phyloP scores from a whole-genome alignment of 2,888 invertebrate species.

The Frankliniella fusca region DNA sequence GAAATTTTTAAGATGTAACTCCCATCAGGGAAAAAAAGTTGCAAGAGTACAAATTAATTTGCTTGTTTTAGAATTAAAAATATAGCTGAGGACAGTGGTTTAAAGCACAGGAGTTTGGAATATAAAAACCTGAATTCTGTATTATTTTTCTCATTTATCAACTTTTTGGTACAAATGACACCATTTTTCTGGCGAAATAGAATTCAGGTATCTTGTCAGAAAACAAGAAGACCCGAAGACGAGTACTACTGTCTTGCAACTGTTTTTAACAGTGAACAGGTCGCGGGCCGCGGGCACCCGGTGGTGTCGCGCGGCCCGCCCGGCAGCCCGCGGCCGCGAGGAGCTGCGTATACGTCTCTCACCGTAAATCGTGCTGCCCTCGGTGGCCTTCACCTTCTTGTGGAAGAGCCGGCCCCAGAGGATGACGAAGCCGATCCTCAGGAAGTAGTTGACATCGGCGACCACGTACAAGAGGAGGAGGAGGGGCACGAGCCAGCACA shows the following conservation, averaged over 20 bases:
- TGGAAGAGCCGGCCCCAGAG: slow-evolving; percentile 64
- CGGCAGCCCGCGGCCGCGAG: neutral
- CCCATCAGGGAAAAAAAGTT: no score
- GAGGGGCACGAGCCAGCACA: slow-evolving; percentile 45
- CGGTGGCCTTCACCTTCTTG: slow-evolving; percentile 64
- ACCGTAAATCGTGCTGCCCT: slow-evolving; percentile 72
- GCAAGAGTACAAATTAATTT: no score
- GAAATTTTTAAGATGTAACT: neutral
- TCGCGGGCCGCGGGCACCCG: neutral
- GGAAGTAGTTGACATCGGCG: slow-evolving; percentile 76
- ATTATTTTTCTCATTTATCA: no score
- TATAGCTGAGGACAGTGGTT: no score
- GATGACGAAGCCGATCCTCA: slow-evolving; percentile 67
- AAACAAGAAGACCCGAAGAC: neutral
- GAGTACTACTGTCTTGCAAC: neutral
- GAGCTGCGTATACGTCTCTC: slow-evolving; percentile 43
- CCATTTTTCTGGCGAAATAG: no score
- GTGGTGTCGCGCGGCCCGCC: neutral
- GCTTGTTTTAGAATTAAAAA: no score
- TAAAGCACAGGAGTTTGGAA: no score
- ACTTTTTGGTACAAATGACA: no score
- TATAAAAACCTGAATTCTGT: no score
- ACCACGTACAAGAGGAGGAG: slow-evolving; percentile 59
- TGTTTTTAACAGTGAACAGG: no score
- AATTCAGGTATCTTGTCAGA: no score